phyloP scores from a whole-genome alignment of 2,797 vertebrate genomes.

The Parauchenoglanis punctatus region DNA sequence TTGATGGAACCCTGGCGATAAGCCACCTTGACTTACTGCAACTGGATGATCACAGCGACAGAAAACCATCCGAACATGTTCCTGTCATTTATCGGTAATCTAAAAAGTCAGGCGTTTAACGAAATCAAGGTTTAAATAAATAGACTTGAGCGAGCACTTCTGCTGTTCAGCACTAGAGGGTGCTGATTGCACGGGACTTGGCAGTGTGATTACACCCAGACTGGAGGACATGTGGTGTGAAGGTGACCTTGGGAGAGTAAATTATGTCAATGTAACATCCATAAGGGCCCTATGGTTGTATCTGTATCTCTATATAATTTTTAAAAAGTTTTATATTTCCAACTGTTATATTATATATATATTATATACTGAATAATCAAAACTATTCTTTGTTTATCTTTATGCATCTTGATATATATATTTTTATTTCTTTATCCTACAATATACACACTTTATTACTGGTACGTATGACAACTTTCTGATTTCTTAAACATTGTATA shows the following conservation, averaged over 20 bases:
- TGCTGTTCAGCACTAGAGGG: conserved; percentile 38
- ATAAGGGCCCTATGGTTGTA: background rate
- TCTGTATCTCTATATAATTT: background rate
- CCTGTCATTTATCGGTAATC: background rate
- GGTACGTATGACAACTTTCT: background rate
- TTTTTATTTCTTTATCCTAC: background rate
- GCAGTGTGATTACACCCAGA: background rate
- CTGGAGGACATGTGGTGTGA: background rate
- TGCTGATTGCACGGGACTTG: background rate
- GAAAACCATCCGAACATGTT: background rate
- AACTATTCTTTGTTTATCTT: background rate
- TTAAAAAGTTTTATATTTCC: background rate
- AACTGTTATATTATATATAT: too few relatives aligned
- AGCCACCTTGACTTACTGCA: background rate
- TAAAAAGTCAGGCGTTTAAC: background rate
- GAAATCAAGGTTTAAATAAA: too few relatives aligned
- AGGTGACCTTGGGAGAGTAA: background rate
- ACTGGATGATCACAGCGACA: background rate
- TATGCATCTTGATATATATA: background rate
- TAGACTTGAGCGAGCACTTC: background rate
- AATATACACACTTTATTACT: background rate
- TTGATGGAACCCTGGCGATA: background rate
- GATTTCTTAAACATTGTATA: too few relatives aligned
- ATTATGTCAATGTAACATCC: background rate
- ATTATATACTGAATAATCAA: background rate